A percentile compares a stretch with the other conserved stretches of the same genome.
Evolutionary conservation across 2,797 vertebrate species (phyloP).

Genomic region (Thaleichthys pacificus): DNA sequence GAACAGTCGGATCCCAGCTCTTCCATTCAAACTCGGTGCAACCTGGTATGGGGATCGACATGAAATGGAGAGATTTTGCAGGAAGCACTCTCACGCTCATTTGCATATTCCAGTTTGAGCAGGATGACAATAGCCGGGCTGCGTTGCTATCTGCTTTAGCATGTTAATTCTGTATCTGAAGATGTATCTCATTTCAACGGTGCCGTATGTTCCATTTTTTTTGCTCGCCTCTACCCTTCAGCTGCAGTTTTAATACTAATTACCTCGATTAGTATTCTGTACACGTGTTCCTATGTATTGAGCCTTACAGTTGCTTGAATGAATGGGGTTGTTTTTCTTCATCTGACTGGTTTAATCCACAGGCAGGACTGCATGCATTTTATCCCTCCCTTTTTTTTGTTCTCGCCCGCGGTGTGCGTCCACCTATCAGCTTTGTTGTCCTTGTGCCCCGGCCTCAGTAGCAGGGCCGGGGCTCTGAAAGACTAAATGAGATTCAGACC

Average conservation of each 20-base stretch:
- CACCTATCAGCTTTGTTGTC: conserved; percentile 22
- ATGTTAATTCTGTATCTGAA: conserved; percentile 60
- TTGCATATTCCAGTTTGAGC: conserved; percentile 53
- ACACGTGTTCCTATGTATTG: conserved; percentile 55
- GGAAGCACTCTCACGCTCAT: conserved; percentile 46
- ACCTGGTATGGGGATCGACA: conserved; percentile 48
- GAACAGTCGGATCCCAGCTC: conserved; percentile 34
- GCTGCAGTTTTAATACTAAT: conserved; percentile 62
- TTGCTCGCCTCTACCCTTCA: conserved; percentile 63
- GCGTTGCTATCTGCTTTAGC: conserved; percentile 50
- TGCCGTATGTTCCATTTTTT: too few species aligned
- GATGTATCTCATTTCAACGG: conserved; percentile 56
- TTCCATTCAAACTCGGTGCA: conserved; percentile 47
- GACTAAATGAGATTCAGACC: conserved; percentile 32
- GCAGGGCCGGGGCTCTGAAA: conserved; percentile 40
- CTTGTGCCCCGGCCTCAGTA: conserved; percentile 32
- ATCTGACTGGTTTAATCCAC: conserved; percentile 48
- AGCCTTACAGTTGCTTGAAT: conserved; percentile 66
- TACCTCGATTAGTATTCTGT: conserved; percentile 66
- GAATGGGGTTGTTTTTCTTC: conserved; percentile 60
- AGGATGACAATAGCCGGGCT: conserved; percentile 41
- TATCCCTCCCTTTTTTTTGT: conserved; percentile 34
- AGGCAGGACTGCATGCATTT: conserved; percentile 45
- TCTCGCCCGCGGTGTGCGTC: conserved; percentile 5
- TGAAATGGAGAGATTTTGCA: conserved; percentile 42